A percentile compares a stretch with the other conserved stretches of the same genome.
phyloP scores from a whole-genome alignment of 2,797 vertebrate genomes.

The Halcyon smyrnensis region DNA sequence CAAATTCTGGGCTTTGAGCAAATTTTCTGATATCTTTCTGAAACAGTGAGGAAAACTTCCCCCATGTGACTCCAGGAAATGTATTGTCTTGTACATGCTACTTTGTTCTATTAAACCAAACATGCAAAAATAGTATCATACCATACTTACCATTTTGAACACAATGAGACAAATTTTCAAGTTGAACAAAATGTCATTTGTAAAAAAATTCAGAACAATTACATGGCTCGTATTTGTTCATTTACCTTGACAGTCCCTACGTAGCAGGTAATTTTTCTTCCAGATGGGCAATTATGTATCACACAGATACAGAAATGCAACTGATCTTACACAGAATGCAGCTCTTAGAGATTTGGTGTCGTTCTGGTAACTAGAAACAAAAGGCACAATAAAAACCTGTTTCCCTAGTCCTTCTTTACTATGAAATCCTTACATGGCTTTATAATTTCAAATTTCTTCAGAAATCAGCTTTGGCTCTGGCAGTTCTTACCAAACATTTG shows the following conservation, averaged over 20 bases:
- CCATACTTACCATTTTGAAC: background rate
- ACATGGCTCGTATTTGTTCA: background rate
- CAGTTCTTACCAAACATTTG: background rate
- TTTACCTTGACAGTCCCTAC: background rate
- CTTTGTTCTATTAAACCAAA: background rate
- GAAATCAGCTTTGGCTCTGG: background rate
- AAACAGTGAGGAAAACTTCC: background rate
- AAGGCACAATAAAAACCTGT: background rate
- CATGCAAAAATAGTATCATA: background rate
- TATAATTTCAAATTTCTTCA: background rate
- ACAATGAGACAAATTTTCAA: background rate
- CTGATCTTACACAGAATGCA: background rate
- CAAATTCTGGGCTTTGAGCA: background rate
- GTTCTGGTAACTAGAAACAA: constrained; percentile 9
- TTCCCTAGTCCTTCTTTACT: background rate
- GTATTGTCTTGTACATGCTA: background rate
- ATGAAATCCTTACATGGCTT: background rate
- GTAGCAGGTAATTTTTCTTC: background rate
- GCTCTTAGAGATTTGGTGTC: background rate
- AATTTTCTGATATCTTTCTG: constrained; percentile 2
- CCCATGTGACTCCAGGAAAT: background rate
- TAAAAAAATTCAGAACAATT: background rate
- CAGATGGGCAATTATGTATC: background rate
- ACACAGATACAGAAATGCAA: background rate
- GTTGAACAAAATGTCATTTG: background rate